Percentiles rank a stretch among this genome's conserved stretches.
These are phyloP conservation scores for Stratiolaelaps scimitus DNA, from an alignment of 1,140 invertebrate genomes.

Conservation along the genomic window DNA sequence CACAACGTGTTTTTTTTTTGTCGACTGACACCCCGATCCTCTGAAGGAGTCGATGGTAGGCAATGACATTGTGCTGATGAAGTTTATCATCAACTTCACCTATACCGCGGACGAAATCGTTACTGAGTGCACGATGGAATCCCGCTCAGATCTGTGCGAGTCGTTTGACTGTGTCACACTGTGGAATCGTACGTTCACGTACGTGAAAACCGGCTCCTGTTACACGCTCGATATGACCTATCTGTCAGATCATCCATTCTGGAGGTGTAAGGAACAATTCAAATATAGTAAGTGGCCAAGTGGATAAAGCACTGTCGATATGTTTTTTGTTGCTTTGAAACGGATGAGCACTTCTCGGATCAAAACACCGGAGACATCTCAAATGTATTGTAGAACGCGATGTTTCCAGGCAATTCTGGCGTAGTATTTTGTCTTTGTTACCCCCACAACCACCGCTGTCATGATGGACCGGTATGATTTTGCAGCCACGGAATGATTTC, in stretches of 20 bases:
- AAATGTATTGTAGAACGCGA: too few species aligned
- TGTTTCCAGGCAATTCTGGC: too few species aligned
- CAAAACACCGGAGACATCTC: too few species aligned
- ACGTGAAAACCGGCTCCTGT: constrained; percentile 12
- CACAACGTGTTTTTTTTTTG: too few species aligned
- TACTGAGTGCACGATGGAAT: constrained; percentile 16
- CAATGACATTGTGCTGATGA: constrained; percentile 18
- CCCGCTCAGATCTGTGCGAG: constrained; percentile 19
- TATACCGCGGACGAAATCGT: constrained; percentile 19
- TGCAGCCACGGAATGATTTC: too few species aligned
- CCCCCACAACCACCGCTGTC: too few species aligned
- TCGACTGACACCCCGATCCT: too few species aligned
- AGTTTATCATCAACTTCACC: constrained; percentile 25
- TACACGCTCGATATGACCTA: constrained; percentile 19
- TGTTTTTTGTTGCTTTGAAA: too few species aligned
- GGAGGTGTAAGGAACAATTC: constrained; percentile 26
- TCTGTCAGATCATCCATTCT: constrained; percentile 11
- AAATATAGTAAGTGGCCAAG: constrained; percentile 20
- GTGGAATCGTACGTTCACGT: constrained; percentile 27
- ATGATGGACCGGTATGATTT: too few species aligned
- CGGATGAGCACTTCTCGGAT: too few species aligned
- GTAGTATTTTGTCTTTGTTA: too few species aligned
- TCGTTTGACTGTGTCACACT: constrained; percentile 4
- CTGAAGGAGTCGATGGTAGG: constrained; percentile 19
- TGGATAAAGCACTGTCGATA: too few species aligned